Conservation (phyloP, 1,140 invertebrate species). For the Drosophila pandora region DNA sequence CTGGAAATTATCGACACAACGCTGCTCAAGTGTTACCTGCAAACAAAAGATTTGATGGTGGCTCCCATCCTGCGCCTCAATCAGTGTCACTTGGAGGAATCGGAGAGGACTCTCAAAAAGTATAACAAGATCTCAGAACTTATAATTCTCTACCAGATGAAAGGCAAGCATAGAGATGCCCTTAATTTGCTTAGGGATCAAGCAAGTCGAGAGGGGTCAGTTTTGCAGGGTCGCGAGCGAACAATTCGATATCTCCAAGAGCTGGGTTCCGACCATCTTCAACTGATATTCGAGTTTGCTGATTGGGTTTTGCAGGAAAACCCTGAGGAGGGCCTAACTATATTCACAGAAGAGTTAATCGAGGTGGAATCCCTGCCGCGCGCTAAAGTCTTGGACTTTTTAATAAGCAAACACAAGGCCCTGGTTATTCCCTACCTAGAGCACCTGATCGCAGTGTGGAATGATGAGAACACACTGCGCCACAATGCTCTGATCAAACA, state of each 20-base stretch:
- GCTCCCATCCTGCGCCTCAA: slow-evolving; percentile 96
- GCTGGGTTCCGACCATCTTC: slow-evolving; percentile 93
- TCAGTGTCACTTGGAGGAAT: slow-evolving; percentile 97
- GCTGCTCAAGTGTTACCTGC: slow-evolving; percentile 97
- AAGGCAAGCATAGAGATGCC: slow-evolving; percentile 95
- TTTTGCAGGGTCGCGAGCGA: slow-evolving; percentile 90
- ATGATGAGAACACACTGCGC: slow-evolving; percentile 93
- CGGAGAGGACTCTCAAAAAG: slow-evolving; percentile 93
- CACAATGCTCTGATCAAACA: slow-evolving; percentile 96
- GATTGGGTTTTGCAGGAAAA: slow-evolving; percentile 94
- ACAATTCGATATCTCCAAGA: slow-evolving; percentile 97
- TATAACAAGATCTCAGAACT: slow-evolving; percentile 96
- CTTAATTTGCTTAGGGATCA: slow-evolving; percentile 94
- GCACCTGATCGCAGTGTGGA: slow-evolving; percentile 95
- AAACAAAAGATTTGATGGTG: slow-evolving; percentile 97
- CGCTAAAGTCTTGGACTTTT: slow-evolving; percentile 94
- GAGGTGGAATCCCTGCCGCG: slow-evolving; percentile 95
- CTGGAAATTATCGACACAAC: slow-evolving; percentile 98
- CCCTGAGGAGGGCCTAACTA: slow-evolving; percentile 95
- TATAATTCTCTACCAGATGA: slow-evolving; percentile 97
- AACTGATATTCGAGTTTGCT: slow-evolving; percentile 97
- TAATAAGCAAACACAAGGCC: slow-evolving; percentile 91
- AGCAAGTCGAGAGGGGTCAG: slow-evolving; percentile 88
- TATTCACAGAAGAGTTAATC: slow-evolving; percentile 96
- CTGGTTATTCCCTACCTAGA: slow-evolving; percentile 97